phyloP scores from a whole-genome alignment of 2,113 vertebrate species.

The Todiramphus chloris region DNA sequence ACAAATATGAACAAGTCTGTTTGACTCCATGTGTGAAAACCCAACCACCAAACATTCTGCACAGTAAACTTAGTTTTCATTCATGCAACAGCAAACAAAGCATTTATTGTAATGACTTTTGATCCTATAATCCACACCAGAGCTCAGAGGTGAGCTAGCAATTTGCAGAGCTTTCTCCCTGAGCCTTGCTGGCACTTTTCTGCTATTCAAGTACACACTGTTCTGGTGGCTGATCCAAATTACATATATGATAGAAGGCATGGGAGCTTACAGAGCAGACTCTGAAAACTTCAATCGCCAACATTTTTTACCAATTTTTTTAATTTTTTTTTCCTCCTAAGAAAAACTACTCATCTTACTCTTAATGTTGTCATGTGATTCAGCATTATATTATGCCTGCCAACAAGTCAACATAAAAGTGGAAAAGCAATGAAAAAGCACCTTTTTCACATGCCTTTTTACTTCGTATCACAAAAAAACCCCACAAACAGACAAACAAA shows the following conservation, averaged over 20 bases:
- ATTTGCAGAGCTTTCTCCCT: constrained; percentile 61
- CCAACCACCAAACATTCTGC: constrained; percentile 1
- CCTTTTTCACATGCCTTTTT: background rate
- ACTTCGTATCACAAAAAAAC: background rate
- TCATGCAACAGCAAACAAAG: constrained; percentile 57
- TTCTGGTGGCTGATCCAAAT: constrained; percentile 5
- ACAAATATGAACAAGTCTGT: background rate
- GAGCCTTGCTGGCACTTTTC: constrained; percentile 35
- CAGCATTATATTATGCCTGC: background rate
- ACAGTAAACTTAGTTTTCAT: constrained; percentile 51
- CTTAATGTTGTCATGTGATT: background rate
- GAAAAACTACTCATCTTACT: background rate
- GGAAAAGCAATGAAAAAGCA: background rate
- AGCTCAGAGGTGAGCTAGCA: constrained; percentile 62
- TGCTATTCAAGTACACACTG: constrained; percentile 1
- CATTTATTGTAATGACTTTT: constrained; percentile 63
- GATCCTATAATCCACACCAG: constrained; percentile 62
- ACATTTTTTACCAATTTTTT: background rate
- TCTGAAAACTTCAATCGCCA: background rate
- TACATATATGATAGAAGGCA: background rate
- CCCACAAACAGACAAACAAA: no score
- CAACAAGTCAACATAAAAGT: background rate
- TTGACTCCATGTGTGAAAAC: background rate
- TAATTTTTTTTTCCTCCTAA: background rate
- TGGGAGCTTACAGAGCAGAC: background rate